These are phyloP conservation scores for Vireo griseus DNA, from an alignment of 2,797 vertebrate genomes.

Conservation along the genomic window DNA sequence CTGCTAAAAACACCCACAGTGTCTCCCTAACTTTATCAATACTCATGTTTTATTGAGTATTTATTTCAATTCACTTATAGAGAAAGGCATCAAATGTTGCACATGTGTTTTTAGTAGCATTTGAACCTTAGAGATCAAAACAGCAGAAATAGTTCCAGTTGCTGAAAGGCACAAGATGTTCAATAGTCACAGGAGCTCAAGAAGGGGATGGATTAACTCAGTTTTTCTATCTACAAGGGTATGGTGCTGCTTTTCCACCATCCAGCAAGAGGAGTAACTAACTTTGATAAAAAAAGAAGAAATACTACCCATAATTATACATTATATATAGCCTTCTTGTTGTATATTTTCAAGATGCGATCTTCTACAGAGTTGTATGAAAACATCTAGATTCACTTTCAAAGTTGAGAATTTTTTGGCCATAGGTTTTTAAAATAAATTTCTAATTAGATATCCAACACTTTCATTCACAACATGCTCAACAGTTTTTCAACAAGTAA, in stretches of 20 bases:
- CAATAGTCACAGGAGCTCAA: background rate
- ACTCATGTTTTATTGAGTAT: background rate
- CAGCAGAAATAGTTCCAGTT: background rate
- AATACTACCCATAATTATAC: background rate
- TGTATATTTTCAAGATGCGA: background rate
- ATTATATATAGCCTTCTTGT: background rate
- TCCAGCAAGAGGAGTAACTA: background rate
- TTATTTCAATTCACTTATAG: background rate
- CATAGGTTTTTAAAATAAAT: background rate
- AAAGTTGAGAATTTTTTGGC: background rate
- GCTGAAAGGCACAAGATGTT: background rate
- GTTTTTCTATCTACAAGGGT: background rate
- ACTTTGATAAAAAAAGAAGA: background rate
- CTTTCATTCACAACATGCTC: background rate
- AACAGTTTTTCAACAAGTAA: background rate
- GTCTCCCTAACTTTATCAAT: background rate
- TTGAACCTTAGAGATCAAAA: background rate
- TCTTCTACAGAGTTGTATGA: background rate
- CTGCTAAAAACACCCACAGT: background rate
- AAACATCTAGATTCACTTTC: background rate
- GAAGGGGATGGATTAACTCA: background rate
- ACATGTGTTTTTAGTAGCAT: background rate
- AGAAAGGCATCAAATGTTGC: background rate
- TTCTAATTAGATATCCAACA: background rate
- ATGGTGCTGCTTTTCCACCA: background rate